Conservation (phyloP, 2,888 invertebrate genomes). For the Torymus texanus region DNA sequence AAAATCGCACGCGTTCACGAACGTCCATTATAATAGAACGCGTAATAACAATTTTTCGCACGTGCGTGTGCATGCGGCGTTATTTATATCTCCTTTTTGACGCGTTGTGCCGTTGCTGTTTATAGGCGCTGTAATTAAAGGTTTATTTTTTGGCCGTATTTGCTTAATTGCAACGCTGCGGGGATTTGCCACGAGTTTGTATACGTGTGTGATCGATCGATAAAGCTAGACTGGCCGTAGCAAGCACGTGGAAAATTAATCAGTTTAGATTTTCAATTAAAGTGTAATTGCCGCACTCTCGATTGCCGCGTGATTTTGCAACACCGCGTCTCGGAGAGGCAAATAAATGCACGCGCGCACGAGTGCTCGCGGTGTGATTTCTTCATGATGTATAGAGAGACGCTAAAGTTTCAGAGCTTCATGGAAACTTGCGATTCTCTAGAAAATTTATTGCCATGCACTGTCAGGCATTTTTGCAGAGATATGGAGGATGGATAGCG, state of each 20-base stretch:
- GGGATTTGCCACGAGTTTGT: not conserved
- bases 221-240: not conserved
- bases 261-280: constrained; percentile 52
- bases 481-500: not conserved
- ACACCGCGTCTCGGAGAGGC: not conserved
- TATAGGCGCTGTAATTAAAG: constrained; percentile 5
- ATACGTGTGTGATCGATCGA: constrained; percentile 26
- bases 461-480: not conserved
- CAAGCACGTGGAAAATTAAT: constrained; percentile 35
- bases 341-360: constrained; percentile 7
- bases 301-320: constrained; percentile 34
- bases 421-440: not conserved
- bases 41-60: constrained; percentile 14
- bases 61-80: no score
- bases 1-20: constrained; percentile 9
- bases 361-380: not conserved
- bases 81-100: no score
- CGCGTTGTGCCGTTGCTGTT: not conserved
- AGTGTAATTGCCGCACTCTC: constrained; percentile 31
- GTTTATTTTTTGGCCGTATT: constrained; percentile 17
- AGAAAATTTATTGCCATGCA: constrained; percentile 33
- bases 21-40: not conserved
- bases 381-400: constrained; percentile 10
- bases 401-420: not conserved
- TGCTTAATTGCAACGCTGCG: not conserved